phyloP scores from a whole-genome alignment of 2,797 vertebrate species.

The Poecilia wingei region DNA sequence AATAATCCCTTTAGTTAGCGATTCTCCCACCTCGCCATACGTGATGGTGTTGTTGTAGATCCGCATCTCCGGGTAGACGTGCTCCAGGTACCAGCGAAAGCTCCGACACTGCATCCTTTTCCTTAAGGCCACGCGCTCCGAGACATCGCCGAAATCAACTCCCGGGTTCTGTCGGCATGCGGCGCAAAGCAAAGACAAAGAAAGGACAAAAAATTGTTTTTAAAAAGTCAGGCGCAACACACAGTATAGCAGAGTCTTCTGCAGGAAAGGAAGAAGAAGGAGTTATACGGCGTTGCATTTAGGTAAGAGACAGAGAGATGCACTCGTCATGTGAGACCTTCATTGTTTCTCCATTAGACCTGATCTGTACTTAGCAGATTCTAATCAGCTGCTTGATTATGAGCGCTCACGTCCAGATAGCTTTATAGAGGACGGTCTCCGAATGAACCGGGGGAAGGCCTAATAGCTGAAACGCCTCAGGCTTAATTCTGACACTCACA shows the following conservation, averaged over 20 bases:
- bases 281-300: slow-evolving; percentile 34
- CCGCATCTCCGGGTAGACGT: slow-evolving; percentile 98
- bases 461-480: slow-evolving; percentile 49
- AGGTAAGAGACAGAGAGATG: slow-evolving; percentile 53
- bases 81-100: slow-evolving; percentile 97
- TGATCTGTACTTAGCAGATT: slow-evolving; percentile 69
- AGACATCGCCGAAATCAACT: slow-evolving; percentile 96
- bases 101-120: slow-evolving; percentile 92
- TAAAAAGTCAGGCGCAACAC: slow-evolving; percentile 13
- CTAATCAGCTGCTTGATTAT: slow-evolving; percentile 81
- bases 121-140: slow-evolving; percentile 90
- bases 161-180: slow-evolving; percentile 88
- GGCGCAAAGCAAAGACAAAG: slow-evolving; percentile 36
- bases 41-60: slow-evolving; percentile 98
- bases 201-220: background rate
- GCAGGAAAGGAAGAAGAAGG: slow-evolving; percentile 17
- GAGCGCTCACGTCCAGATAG: slow-evolving; percentile 57
- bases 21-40: slow-evolving; percentile 92
- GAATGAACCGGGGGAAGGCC: slow-evolving; percentile 68
- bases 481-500: slow-evolving; percentile 11
- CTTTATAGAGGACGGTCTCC: slow-evolving; percentile 50
- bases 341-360: slow-evolving; percentile 76
- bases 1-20: slow-evolving; percentile 16
- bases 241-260: background rate
- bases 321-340: slow-evolving; percentile 61